Conservation (phyloP, 2,797 vertebrate species). For the Lagothrix lagotricha region DNA sequence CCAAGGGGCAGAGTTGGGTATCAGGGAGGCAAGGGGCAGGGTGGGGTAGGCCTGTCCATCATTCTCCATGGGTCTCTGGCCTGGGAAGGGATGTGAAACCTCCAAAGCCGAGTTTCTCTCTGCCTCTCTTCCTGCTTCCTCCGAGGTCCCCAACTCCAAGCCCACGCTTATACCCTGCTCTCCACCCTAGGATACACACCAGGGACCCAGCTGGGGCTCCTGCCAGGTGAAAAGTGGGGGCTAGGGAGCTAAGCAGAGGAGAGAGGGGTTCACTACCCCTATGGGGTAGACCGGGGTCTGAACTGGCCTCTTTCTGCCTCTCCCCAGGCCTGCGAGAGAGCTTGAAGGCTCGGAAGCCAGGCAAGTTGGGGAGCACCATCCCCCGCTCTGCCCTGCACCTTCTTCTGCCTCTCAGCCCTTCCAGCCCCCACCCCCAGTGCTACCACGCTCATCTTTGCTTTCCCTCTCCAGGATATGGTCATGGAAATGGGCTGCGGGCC, state of each 20-base stretch:
- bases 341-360: constrained; percentile 20
- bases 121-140: not conserved
- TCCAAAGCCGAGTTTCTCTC: not conserved
- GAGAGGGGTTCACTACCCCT: not conserved
- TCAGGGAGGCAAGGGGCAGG: not conserved
- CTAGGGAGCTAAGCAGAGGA: no score
- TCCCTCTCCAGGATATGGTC: constrained; percentile 30
- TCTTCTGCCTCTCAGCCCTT: not conserved
- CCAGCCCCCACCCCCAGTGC: not conserved
- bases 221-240: not conserved
- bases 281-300: not conserved
- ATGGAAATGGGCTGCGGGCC: not conserved
- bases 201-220: not conserved
- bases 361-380: not conserved
- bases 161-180: not conserved
- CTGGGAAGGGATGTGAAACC: not conserved
- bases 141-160: not conserved
- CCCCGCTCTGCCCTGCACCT: not conserved
- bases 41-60: not conserved
- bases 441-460: not conserved
- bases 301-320: not conserved
- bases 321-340: not conserved
- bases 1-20: not conserved
- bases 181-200: not conserved
- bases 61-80: not conserved